phyloP scores from a whole-genome alignment of 2,113 vertebrate genomes.

The Cryptoleucopteryx plumbea region DNA sequence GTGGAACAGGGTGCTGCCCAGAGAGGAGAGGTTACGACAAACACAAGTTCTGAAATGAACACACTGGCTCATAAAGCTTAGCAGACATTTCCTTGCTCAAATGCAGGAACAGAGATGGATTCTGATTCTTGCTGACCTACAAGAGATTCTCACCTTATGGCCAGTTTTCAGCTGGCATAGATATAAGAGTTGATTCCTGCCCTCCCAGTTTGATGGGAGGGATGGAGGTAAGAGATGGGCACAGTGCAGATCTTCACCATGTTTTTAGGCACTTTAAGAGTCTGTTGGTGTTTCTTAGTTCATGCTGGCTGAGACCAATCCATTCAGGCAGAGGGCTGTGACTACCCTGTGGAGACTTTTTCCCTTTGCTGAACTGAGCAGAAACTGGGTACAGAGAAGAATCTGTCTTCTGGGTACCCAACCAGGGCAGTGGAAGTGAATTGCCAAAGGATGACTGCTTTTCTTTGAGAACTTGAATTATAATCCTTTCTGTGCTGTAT shows the following conservation, averaged over 20 bases:
- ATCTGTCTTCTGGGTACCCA: neutral
- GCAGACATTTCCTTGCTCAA: neutral
- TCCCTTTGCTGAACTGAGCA: neutral
- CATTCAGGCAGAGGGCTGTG: neutral
- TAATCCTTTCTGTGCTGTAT: neutral
- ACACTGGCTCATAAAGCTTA: neutral
- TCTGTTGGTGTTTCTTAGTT: neutral
- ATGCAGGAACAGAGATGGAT: neutral
- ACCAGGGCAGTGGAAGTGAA: neutral
- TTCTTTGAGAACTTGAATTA: neutral
- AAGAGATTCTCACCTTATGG: neutral
- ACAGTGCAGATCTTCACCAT: neutral
- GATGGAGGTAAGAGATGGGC: neutral
- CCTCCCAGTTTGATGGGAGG: neutral
- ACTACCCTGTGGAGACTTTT: fast-evolving
- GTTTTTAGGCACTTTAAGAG: neutral
- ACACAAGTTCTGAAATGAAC: neutral
- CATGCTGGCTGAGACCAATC: neutral
- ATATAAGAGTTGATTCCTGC: neutral
- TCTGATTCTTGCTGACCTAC: neutral
- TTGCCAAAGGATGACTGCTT: neutral
- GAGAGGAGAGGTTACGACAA: neutral
- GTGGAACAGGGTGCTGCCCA: neutral
- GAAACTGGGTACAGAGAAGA: neutral
- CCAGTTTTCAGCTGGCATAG: neutral